Base-by-base conservation (phyloP, 1,140 invertebrate species). In the Drosophila saltans region DNA sequence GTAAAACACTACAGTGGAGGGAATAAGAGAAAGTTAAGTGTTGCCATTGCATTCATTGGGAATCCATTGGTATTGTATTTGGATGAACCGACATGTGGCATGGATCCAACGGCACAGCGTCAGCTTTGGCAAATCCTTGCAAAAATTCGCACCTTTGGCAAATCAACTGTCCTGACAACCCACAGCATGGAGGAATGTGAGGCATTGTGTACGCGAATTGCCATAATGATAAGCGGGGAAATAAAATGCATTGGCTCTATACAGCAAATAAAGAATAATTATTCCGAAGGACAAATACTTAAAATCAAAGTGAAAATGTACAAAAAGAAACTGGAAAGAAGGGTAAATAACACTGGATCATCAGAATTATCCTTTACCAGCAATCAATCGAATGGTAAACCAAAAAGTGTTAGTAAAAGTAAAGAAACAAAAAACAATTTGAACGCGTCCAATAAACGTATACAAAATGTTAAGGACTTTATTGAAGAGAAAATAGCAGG, bases 11-110 rank as follows among this genome's bases (percentile, higher is more conserved):
- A 96, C 78, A 98, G 97, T 86, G 97, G 97, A 2, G 98, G 98
- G 0, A 99, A 99, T 76, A 99, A 98, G 91, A 94, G 98, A 45
- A 99, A 99, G 92, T 93, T 99, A 9, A 98, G 97, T 75, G 97
- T 98, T 30, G 98, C 98, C 0, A 95, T 99, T 52, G 96, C 98
- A 3, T 92, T 99, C 10, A 94, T 99, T 30, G 98, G 97, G 10
- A 96, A 98, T 93, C 97, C 97, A 1, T 94, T 96, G 3, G 94
- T 99, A 21, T 94, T 99, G 16, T 97, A 98, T 85, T 93, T 99
- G 69, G 98, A 97, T 91, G 96, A 97, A 91, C 96, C 96, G 0
- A 96, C 96, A 0, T 95, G 95, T 71, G 95, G 97, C 41, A 97
- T 97, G 94, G 97, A 98, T 93, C 97, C 97, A 2, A 96, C 95